Base-by-base conservation (phyloP, 2,797 vertebrate species). In the Lophotriccus pileatus region DNA sequence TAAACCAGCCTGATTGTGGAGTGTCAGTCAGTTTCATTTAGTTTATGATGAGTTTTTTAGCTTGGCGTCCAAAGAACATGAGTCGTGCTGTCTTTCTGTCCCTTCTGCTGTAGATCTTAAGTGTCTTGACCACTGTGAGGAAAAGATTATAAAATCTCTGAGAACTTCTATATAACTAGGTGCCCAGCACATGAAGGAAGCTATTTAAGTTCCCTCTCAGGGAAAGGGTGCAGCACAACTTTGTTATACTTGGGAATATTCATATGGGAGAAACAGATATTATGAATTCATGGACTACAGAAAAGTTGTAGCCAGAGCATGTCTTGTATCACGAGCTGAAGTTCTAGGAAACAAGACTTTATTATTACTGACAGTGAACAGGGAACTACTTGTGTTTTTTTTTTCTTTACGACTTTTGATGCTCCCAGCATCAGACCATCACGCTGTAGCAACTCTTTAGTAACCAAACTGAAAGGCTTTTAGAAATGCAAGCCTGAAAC, bases 281-380 rank as follows among this genome's bases (percentile, higher is more conserved):
- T 58, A 12, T 0, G 10, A 74, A 60, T 47, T 70, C 12, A 5
- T 4, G 27, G 49, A 16, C n/a, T 62, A 5, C 13, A 27, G 70
- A 55, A 58, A 18, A 78, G 47, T 56, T 73, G 1, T 36, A 23
- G 34, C 21, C 23, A 30, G 24, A 43, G 19, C 37, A 9, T 18
- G n/a, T 30, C n/a, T 16, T 1, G 4, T 30, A 6, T n/a, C 0
- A 0, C 11, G n/a, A 67, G 44, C 58, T 2, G 1, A 52, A 47
- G 55, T 7, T 82, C 67, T 36, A 37, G 63, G 59, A 73, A 28
- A 20, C 19, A 13, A 24, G 59, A 28, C n/a, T 64, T 66, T 10
- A 9, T 68, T 75, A 10, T 60, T 75, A 12, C 39, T 63, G 53
- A 17, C 13, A 9, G n/a, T 5, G 34, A 17, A 53, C 30, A 1